Percentiles rank a stretch among this genome's conserved stretches.
phyloP scores from a whole-genome alignment of 2,888 invertebrate genomes.

The Dioctria linearis region DNA sequence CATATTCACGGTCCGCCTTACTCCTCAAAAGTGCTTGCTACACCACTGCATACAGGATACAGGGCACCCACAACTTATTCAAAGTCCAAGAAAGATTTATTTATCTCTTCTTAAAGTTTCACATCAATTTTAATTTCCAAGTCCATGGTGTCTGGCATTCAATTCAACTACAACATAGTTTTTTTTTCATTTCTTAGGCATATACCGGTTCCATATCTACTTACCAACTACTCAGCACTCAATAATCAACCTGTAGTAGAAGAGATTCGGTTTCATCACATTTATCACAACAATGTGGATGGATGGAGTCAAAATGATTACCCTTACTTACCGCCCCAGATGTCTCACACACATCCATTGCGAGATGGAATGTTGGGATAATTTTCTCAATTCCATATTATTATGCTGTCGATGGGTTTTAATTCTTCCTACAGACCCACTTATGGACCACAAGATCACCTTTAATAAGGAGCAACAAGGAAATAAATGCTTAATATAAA shows the following conservation, averaged over 20 bases:
- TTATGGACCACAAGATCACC: background rate
- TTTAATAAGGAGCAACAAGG: too few species aligned
- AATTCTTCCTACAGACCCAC: constrained; percentile 7
- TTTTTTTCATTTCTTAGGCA: background rate
- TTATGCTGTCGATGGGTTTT: constrained; percentile 9
- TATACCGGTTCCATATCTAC: background rate
- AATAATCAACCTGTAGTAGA: constrained; percentile 8
- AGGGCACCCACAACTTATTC: too few species aligned
- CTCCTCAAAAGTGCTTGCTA: too few species aligned
- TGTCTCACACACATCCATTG: background rate
- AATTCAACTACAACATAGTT: background rate
- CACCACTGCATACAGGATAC: too few species aligned
- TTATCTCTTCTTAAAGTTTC: too few species aligned
- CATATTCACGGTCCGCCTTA: too few species aligned
- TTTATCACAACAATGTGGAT: background rate
- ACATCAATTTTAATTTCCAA: background rate
- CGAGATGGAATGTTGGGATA: background rate
- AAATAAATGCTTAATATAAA: too few species aligned
- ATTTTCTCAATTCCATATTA: constrained; percentile 22
- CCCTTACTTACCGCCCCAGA: constrained; percentile 1
- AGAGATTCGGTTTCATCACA: constrained; percentile 33
- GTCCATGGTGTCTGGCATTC: background rate
- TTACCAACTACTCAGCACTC: background rate
- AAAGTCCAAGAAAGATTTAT: too few species aligned
- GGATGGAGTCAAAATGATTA: constrained; percentile 22